Evolutionary conservation across 2,797 vertebrate genomes (phyloP).

Genomic region (Paramormyrops hopkinsi): DNA sequence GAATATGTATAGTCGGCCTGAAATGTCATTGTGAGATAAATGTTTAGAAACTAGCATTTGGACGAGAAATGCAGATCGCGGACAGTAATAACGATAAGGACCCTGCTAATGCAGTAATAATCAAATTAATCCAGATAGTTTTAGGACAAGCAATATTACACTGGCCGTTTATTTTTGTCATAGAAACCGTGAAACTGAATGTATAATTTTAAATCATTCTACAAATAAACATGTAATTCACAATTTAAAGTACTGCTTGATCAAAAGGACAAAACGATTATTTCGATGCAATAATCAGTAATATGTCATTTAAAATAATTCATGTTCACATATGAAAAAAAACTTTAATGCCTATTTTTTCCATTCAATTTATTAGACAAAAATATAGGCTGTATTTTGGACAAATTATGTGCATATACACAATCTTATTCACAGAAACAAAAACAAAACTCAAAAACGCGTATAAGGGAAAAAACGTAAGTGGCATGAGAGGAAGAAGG

Average conservation of each 20-base stretch:
- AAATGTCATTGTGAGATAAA: background rate
- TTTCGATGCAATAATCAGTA: background rate
- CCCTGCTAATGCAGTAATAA: background rate
- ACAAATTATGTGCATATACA: conserved; percentile 38
- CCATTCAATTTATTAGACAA: conserved; percentile 49
- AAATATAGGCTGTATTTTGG: conserved; percentile 45
- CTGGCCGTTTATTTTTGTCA: background rate
- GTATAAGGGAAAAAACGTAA: background rate
- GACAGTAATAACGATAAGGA: background rate
- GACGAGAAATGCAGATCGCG: background rate
- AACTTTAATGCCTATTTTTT: conserved; percentile 18
- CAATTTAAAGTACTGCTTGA: background rate
- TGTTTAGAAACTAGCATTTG: background rate
- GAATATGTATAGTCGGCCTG: background rate
- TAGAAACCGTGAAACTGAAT: background rate
- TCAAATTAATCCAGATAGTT: background rate
- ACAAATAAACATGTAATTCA: background rate
- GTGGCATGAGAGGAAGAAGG: conserved; percentile 35
- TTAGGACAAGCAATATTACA: background rate
- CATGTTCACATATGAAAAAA: background rate
- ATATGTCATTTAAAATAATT: background rate
- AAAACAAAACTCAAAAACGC: conserved; percentile 30
- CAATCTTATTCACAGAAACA: conserved; percentile 37
- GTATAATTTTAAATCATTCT: background rate
- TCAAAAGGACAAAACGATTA: background rate